These are phyloP conservation scores for Platyrinchus mystaceus DNA, from an alignment of 2,797 vertebrate species.

Conservation along the genomic window DNA sequence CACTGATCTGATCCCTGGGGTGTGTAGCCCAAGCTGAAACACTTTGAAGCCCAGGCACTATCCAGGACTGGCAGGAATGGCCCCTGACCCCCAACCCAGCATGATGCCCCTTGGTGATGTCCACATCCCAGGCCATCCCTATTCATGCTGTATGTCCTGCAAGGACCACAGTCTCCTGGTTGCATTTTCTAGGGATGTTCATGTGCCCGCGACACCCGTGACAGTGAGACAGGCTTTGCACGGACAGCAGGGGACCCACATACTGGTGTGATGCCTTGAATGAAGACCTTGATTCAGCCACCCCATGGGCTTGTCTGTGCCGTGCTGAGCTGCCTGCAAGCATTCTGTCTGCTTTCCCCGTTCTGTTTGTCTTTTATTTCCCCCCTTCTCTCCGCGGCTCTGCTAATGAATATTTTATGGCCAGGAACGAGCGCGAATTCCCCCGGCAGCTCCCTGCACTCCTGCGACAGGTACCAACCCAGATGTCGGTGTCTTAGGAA, in stretches of 20 bases:
- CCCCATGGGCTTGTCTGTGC: not conserved
- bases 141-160: not conserved
- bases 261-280: not conserved
- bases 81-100: not conserved
- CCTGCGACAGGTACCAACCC: not conserved
- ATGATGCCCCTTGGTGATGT: not conserved
- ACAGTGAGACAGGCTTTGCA: not conserved
- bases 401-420: slow-evolving; percentile 52
- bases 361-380: slow-evolving; percentile 20
- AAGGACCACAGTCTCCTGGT: not conserved
- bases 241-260: not conserved
- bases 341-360: not conserved
- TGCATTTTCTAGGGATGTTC: not conserved
- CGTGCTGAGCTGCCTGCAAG: not conserved
- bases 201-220: accelerated
- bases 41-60: not conserved
- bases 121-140: not conserved
- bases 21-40: not conserved
- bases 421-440: not conserved
- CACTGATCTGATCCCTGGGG: not conserved
- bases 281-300: not conserved
- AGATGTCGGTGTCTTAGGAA: not conserved
- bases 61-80: not conserved
- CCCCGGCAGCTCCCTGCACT: not conserved
- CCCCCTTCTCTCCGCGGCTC: not conserved